Base-by-base conservation (phyloP, 2,113 vertebrate genomes). In the Rhinoderma darwinii region DNA sequence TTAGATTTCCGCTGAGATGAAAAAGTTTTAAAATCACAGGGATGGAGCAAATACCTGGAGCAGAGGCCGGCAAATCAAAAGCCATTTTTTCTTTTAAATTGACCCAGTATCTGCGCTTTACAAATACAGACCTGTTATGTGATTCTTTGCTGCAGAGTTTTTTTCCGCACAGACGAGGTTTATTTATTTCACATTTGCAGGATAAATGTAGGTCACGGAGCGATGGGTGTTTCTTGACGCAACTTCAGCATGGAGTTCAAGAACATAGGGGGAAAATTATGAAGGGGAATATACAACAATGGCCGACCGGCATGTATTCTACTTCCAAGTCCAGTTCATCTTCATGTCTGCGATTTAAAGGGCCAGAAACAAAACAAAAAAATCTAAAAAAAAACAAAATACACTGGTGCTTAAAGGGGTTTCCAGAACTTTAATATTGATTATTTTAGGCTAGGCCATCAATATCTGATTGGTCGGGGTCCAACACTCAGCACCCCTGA, bases 41-140 rank as follows among this genome's bases (percentile, higher is more conserved):
- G 66, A 61, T 18, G 22, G 51, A 82, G 78, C 66, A 63, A 81
- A 87, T 74, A 87, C 85, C 85, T 75, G 66, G 81, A 82, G 84
- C 61, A 15, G 30, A 18, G 84, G 47, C 61, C 39, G n/a, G 15
- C 50, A 74, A 87, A 87, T 82, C 66, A 82, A 87, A 87, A 74
- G 27, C 59, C 78, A 87, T 82, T 81, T 87, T 82, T 74, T 87
- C 77, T 87, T 47, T 32, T 82, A 82, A 82, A 87, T 82, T 59
- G 78, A 82, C 63, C 77, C 78, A 47, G 66, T 74, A 68, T 27
- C 85, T 82, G 32, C 3, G 78, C 35, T 61, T 54, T 61, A 41
- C 78, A 74, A 74, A 87, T 87, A 20, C 27, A 18, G 77, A 20
- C n/a, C 50, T 44, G 37, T 87, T 87, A 74, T 61, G 51, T 14